These are phyloP conservation scores for Antheraea mylitta DNA, from an alignment of 1,140 invertebrate genomes.

Conservation along the genomic window DNA sequence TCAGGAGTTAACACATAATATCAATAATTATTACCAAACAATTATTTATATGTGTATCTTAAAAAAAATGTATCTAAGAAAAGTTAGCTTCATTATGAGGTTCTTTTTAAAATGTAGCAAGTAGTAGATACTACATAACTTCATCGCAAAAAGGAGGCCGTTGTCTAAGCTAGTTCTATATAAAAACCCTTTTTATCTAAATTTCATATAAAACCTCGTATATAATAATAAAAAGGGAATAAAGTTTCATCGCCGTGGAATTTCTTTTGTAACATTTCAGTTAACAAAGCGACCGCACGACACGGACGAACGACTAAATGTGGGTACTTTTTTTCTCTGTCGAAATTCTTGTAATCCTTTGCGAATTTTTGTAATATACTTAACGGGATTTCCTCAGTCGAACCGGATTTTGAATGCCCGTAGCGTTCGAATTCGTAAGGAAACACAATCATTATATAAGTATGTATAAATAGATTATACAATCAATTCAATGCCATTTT, in stretches of 20 bases:
- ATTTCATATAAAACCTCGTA: background rate
- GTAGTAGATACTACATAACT: background rate
- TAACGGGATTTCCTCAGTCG: background rate
- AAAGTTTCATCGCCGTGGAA: background rate
- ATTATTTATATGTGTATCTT: no score
- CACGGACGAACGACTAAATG: background rate
- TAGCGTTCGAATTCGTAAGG: background rate
- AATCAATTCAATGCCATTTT: no score
- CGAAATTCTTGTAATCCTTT: background rate
- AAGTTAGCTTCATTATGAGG: background rate
- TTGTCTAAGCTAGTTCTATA: background rate
- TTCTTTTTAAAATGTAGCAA: background rate
- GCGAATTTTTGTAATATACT: background rate
- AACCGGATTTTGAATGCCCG: background rate
- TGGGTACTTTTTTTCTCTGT: background rate
- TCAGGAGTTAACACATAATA: no score
- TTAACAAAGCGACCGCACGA: constrained; percentile 1
- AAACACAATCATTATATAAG: no score
- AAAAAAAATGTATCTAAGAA: background rate
- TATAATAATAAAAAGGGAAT: background rate
- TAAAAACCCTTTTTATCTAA: background rate
- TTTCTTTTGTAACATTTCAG: background rate
- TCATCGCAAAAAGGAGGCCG: background rate
- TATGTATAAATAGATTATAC: no score
- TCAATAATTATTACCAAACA: no score